Base-by-base conservation (phyloP, 2,888 invertebrate species). In the Ophion slaviceki region DNA sequence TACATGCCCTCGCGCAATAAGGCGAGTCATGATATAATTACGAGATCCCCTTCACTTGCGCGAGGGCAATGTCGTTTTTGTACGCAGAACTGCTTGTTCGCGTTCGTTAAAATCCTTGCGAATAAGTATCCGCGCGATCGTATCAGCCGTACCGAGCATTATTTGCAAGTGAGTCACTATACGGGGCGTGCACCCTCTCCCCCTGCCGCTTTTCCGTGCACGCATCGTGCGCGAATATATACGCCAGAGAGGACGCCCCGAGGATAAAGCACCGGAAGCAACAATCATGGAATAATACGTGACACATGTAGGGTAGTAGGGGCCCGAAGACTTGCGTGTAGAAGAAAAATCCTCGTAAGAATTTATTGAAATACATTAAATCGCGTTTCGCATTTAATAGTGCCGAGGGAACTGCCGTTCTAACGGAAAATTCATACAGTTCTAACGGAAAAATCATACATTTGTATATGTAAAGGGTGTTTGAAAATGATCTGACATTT, bases 281-380 rank as follows among this genome's bases (percentile, higher is more conserved):
- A 70, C 75, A 82, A 82, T 85, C 81, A 71, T 71, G 80, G 80
- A 84, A 80, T 64, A 81, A 84, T 82, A 70, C 64, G 24, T 82
- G 67, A 47, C 78, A 66, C 85, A 79, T 82, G 81, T 85, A 78
- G 85, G 85, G 70, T 70, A 85, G 75, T 74, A 61, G 78, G 36
- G 61, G 59, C 68, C 68, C 71, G 78, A 61, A 61, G 47, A 47
- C 40, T 40, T 1, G 40, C 40, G 40, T 8, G 40, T 8, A 40
- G 6, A 47, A 47, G 17, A 20, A 64, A 64, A 75, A 82, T 53
- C 62, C 57, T 20, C 68, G 45, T 24, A 20, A 47, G 67, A 84
- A 78, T 74, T 74, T 67, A 78, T 80, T 68, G 8, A 28, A 80
- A 78, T 81, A 70, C 68, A 81, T 80, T 68, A 32, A 61, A 76